Evolutionary conservation across 2,113 vertebrate species (phyloP).

Genomic region (Nansenia antarctica): DNA sequence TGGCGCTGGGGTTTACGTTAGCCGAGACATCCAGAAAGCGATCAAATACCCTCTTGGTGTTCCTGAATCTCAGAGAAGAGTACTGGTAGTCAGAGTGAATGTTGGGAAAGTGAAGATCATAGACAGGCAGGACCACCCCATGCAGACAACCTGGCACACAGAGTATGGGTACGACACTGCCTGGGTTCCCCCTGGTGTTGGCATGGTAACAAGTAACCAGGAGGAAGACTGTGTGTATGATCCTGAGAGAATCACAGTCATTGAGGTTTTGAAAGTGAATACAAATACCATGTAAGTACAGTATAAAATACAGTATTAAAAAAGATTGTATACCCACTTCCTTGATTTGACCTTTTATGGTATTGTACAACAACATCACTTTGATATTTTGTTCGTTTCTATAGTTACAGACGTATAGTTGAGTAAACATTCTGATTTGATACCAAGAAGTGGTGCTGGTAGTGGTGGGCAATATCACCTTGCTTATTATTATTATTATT

Average conservation of each 20-base stretch:
- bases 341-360: neutral
- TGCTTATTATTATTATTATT: neutral
- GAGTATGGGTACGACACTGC: neutral
- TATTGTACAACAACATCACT: neutral
- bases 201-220: neutral
- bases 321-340: neutral
- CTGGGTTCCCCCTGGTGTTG: neutral
- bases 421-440: too few species aligned
- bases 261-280: neutral
- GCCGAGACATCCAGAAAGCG: neutral
- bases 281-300: neutral
- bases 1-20: neutral
- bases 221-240: neutral
- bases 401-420: too few species aligned
- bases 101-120: neutral
- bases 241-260: neutral
- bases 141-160: neutral
- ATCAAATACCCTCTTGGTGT: neutral
- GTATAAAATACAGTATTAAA: neutral
- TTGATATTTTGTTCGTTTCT: neutral
- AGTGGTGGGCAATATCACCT: neutral
- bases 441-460: too few species aligned
- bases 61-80: neutral
- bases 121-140: neutral
- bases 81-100: neutral